phyloP scores from a whole-genome alignment of 2,888 invertebrate species.

The Entomobrya multifasciata region DNA sequence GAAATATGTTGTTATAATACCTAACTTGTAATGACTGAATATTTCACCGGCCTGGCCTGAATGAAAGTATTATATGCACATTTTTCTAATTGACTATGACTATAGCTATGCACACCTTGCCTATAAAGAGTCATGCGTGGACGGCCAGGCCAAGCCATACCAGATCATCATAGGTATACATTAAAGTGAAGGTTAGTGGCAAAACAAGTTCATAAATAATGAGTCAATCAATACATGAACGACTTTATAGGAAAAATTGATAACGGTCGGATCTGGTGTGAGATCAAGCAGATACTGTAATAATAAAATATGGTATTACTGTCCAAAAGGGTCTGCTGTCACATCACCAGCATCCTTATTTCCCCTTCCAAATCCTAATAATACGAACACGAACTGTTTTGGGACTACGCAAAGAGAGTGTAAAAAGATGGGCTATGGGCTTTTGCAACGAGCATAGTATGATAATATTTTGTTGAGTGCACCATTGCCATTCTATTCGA shows the following conservation, averaged over 20 bases:
- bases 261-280: conserved; percentile 70
- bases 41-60: too few species aligned
- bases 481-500: not conserved
- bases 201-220: conserved; percentile 72
- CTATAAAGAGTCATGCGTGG: not conserved
- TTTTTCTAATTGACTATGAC: too few species aligned
- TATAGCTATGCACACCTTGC: conserved; percentile 8
- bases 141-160: too few species aligned
- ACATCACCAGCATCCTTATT: conserved; percentile 53
- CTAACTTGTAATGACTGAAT: too few species aligned
- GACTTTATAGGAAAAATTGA: conserved; percentile 62
- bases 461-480: too few species aligned
- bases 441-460: not conserved
- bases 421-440: conserved; percentile 22
- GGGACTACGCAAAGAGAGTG: conserved; percentile 47
- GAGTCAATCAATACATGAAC: conserved; percentile 67
- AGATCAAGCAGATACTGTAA: conserved; percentile 70
- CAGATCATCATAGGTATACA: too few species aligned
- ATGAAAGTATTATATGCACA: too few species aligned
- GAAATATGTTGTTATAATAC: not conserved
- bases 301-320: conserved; percentile 71
- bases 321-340: conserved; percentile 68
- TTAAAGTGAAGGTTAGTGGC: conserved; percentile 60
- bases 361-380: conserved; percentile 38
- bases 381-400: conserved; percentile 20